phyloP scores from a whole-genome alignment of 2,797 vertebrate species.

The Semotilus atromaculatus region DNA sequence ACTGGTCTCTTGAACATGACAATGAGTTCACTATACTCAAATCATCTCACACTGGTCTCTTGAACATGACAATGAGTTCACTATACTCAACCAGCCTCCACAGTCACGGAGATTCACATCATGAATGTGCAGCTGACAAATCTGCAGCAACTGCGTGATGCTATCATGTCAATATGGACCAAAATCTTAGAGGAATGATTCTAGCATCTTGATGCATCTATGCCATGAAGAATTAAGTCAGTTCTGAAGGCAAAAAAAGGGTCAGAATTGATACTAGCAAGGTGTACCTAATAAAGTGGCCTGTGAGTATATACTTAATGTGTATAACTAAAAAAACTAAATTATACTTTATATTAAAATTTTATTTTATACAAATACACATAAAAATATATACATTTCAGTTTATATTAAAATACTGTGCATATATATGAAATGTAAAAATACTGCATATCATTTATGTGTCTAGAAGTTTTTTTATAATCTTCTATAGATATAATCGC shows the following conservation, averaged over 20 bases:
- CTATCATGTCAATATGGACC: background rate
- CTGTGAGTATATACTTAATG: too few species aligned
- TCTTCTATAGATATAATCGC: background rate
- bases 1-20: background rate
- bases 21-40: background rate
- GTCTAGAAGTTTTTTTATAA: background rate
- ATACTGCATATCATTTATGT: background rate
- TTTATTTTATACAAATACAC: background rate
- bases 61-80: background rate
- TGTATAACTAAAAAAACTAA: too few species aligned
- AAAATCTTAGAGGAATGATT: background rate
- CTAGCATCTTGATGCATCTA: background rate
- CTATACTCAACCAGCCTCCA: background rate
- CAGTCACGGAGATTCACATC: slow-evolving; percentile 32
- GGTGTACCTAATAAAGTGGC: too few species aligned
- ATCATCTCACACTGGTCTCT: background rate
- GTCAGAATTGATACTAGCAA: too few species aligned
- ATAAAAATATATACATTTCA: background rate
- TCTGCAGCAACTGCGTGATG: slow-evolving; percentile 31
- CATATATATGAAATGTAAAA: background rate
- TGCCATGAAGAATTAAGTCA: background rate
- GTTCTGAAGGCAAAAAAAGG: background rate
- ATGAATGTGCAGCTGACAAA: slow-evolving; percentile 69
- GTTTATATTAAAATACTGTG: background rate
- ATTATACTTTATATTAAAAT: too few species aligned